These are phyloP conservation scores for Ochlodes sylvanus DNA, from an alignment of 2,888 invertebrate genomes.

Conservation along the genomic window DNA sequence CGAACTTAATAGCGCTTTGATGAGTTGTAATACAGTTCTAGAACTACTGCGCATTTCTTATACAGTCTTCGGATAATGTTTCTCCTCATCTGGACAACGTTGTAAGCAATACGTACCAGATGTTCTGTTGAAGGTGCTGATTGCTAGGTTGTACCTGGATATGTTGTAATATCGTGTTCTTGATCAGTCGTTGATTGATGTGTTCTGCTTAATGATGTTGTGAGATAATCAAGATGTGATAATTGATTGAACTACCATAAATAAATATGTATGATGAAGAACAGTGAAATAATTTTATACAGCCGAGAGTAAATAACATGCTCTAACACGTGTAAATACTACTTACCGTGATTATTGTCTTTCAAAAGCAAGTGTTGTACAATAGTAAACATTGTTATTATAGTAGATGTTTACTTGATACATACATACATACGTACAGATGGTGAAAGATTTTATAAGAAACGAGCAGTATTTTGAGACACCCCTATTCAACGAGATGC, in stretches of 20 bases:
- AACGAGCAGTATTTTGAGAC: too few species aligned
- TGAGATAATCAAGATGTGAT: constrained; percentile 2
- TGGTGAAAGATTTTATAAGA: too few species aligned
- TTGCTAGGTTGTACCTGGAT: constrained; percentile 42
- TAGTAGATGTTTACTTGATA: too few species aligned
- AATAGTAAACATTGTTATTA: too few species aligned
- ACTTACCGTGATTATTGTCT: not conserved
- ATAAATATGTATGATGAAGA: constrained; percentile 12
- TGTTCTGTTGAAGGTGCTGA: constrained; percentile 40
- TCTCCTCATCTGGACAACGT: constrained; percentile 20
- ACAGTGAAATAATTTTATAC: constrained; percentile 2
- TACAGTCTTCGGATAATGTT: constrained; percentile 1
- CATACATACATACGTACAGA: too few species aligned
- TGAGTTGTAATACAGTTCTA: constrained; percentile 6
- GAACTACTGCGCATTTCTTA: constrained; percentile 3
- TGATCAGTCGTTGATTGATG: constrained; percentile 21
- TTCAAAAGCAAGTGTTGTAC: not conserved
- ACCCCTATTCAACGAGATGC: too few species aligned
- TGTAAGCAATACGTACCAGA: constrained; percentile 50
- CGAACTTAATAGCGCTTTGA: constrained; percentile 7
- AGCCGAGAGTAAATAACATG: constrained; percentile 9
- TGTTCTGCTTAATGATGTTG: constrained; percentile 25
- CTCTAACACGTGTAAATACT: not conserved
- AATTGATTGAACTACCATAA: not conserved
- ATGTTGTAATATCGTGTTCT: constrained; percentile 36